Base-by-base conservation (phyloP, 64 coral and sea anemone genomes). In the Trachythela sp. region DNA sequence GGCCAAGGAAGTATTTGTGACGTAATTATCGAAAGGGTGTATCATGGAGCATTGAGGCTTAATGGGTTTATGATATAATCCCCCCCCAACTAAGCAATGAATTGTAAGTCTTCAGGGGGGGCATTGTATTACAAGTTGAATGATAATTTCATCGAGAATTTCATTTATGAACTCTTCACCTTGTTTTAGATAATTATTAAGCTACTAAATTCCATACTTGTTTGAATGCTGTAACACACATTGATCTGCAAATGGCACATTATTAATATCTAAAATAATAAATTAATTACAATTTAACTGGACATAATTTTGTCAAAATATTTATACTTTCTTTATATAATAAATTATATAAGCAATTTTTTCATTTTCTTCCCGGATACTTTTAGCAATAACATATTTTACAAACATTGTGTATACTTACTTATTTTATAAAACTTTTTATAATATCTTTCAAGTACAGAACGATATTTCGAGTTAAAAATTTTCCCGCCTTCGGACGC, bases 141-240 rank as follows among this genome's bases (percentile, higher is more conserved):
- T n/a, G n/a, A n/a, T n/a, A n/a, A n/a, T n/a, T n/a, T n/a, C n/a
- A n/a, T n/a, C n/a, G n/a, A n/a, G n/a, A n/a, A n/a, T n/a, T n/a
- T n/a, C n/a, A n/a, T n/a, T n/a, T n/a, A n/a, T 70, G 64, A 6
- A 18, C 10, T 59, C 18, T 24, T 36, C 29, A 56, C 43, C 14
- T 15, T 38, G 0, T 11, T 2, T 17, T 4, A 48, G 14, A 33
- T 49, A 9, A 80, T 29, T 35, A 10, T 15, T n/a, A 48, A 85
- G 20, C 4, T 14, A 22, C 8, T 35, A 48, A 88, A 84, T 26
- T 58, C 60, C 96, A 56, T 87, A 99, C 96, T 99, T 99, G 91
- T 99, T 99, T 93, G 96, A 99, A 91, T 99, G 96, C 83, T 94
- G 91, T 18, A 99, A 83, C 76, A 99, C 93, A 92, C 96, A 95